phyloP scores from a whole-genome alignment of 2,797 vertebrate genomes.

The Pyrocephalus nanus region DNA sequence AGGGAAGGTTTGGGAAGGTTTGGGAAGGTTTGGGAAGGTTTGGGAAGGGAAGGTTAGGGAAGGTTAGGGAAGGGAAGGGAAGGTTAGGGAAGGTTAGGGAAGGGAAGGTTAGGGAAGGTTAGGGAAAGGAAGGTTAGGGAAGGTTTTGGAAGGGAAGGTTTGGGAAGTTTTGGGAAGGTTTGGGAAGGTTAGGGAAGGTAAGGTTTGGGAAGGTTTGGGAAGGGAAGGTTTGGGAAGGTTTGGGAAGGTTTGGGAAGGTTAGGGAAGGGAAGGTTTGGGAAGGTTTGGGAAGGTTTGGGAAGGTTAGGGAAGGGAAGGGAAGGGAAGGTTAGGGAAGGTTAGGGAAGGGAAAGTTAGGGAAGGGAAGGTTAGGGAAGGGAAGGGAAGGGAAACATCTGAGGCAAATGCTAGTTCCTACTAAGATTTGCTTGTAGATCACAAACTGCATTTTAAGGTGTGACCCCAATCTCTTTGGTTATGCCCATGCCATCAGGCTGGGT shows the following conservation, averaged over 20 bases:
- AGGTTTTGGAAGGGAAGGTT: no score
- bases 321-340: no score
- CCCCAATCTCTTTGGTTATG: not conserved
- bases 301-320: no score
- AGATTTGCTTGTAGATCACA: not conserved
- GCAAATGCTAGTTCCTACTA: not conserved
- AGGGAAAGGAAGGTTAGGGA: no score
- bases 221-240: not conserved
- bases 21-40: no score
- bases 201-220: fast-evolving
- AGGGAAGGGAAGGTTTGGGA: no score
- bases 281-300: fast-evolving
- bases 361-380: fast-evolving
- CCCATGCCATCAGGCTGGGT: not conserved
- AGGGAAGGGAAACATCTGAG: not conserved
- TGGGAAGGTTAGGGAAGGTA: no score
- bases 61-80: no score
- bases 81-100: fast-evolving
- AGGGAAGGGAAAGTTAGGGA: no score
- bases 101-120: not conserved
- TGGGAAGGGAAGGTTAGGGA: no score
- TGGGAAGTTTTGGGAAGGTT: fast-evolving
- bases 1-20: not conserved
- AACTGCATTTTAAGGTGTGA: not conserved
- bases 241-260: no score